A percentile compares a stretch with the other conserved stretches of the same genome.
Conservation (phyloP, 2,888 invertebrate genomes). For the Rhaphigaster nebulosa region DNA sequence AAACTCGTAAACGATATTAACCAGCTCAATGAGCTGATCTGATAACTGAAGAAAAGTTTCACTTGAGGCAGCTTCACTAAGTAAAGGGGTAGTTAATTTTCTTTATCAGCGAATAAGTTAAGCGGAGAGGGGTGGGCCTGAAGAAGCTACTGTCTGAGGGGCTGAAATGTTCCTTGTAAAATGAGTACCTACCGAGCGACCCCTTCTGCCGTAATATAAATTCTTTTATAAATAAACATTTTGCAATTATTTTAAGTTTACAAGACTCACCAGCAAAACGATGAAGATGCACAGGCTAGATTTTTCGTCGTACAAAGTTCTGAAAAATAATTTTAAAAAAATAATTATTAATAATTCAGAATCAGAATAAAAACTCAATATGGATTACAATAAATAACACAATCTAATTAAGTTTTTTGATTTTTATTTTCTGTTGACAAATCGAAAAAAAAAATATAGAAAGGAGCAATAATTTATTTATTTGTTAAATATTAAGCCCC, state of each 20-base stretch:
- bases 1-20: slow-evolving; percentile 30
- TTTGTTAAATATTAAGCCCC: too few species aligned
- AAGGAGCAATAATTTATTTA: too few species aligned
- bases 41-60: slow-evolving; percentile 23
- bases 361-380: not conserved
- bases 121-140: not conserved
- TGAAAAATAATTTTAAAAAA: not conserved
- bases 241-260: not conserved
- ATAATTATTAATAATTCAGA: not conserved
- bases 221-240: not conserved
- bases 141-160: not conserved
- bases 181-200: not conserved
- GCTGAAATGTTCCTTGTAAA: not conserved
- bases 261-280: not conserved
- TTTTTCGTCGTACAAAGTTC: not conserved
- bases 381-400: too few species aligned
- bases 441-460: too few species aligned
- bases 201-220: not conserved
- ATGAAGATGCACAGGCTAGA: not conserved
- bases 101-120: slow-evolving; percentile 21
- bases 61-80: not conserved
- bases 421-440: too few species aligned
- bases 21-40: not conserved
- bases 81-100: slow-evolving; percentile 13
- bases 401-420: too few species aligned